Conservation (phyloP, 2,888 invertebrate species). For the Lasioglossum calceatum region DNA sequence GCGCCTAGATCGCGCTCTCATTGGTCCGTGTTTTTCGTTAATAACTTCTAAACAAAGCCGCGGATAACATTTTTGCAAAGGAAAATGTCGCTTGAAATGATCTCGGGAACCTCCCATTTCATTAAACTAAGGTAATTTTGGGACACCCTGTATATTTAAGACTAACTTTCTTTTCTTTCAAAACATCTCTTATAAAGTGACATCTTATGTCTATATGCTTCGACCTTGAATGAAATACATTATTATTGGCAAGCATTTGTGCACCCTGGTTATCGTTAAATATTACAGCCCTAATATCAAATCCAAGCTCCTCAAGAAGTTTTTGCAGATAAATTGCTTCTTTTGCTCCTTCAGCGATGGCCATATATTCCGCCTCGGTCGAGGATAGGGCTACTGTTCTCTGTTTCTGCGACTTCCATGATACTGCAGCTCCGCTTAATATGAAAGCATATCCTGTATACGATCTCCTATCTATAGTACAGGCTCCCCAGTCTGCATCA, state of each 20-base stretch:
- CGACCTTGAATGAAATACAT: background rate
- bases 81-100: too few species aligned
- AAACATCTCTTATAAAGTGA: background rate
- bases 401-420: too few species aligned
- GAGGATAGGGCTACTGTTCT: too few species aligned
- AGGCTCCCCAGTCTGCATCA: constrained; percentile 15
- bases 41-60: too few species aligned
- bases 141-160: background rate
- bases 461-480: background rate
- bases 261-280: background rate
- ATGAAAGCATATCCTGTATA: constrained; percentile 11
- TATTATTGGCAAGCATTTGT: background rate
- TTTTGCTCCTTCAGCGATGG: background rate
- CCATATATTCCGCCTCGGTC: too few species aligned
- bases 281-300: background rate
- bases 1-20: too few species aligned
- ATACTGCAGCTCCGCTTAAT: background rate
- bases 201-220: background rate
- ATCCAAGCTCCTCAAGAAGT: background rate
- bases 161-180: background rate
- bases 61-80: too few species aligned
- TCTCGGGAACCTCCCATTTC: too few species aligned
- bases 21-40: too few species aligned
- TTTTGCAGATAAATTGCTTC: background rate
- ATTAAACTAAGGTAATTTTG: too few species aligned